Evolutionary conservation across 2,797 vertebrate species (phyloP).

Genomic region (Trichosurus vulpecula): DNA sequence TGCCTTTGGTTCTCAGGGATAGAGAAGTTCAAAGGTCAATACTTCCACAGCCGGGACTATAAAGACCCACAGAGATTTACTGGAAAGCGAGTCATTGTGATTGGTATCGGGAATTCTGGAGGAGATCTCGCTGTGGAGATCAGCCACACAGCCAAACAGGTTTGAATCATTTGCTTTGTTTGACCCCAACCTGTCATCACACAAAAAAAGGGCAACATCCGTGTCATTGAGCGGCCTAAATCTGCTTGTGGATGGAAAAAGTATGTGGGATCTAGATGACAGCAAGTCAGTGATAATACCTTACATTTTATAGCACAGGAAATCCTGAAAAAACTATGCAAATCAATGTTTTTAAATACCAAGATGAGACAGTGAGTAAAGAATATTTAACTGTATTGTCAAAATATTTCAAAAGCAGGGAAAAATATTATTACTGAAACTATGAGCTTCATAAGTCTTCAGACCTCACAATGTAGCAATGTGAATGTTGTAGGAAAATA

Average conservation of each 20-base stretch:
- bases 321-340: background rate
- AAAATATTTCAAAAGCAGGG: background rate
- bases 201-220: background rate
- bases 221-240: background rate
- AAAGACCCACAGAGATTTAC: conserved; percentile 83
- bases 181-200: background rate
- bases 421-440: background rate
- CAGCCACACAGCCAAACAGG: conserved; percentile 89
- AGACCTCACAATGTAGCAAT: background rate
- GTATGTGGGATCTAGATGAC: background rate
- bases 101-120: conserved; percentile 92
- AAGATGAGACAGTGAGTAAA: background rate
- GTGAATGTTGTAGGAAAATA: background rate
- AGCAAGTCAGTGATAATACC: background rate
- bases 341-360: background rate
- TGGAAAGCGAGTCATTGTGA: conserved; percentile 88
- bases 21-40: conserved; percentile 88
- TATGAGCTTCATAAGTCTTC: background rate
- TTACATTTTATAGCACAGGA: background rate
- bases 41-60: conserved; percentile 91
- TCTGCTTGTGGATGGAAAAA: background rate
- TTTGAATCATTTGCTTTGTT: conserved; percentile 62
- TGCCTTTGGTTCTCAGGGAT: conserved; percentile 84
- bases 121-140: conserved; percentile 91
- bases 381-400: background rate